These are phyloP conservation scores for Archaeoteleia sp. DNA, from an alignment of 2,888 invertebrate species.

Conservation along the genomic window DNA sequence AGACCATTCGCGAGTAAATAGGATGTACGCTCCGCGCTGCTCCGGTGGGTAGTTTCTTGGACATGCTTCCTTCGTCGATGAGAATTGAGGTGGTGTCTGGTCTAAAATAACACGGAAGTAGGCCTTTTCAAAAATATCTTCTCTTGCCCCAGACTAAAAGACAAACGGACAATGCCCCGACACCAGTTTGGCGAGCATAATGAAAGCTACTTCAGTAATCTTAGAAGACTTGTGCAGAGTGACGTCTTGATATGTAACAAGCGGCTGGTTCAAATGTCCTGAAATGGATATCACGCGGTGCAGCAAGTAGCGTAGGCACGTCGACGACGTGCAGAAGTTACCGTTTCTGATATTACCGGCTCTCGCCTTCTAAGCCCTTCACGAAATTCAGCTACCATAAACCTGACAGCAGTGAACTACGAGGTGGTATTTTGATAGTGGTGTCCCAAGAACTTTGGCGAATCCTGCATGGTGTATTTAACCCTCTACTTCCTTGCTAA, in stretches of 20 bases:
- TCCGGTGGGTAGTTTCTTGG: slow-evolving; percentile 11
- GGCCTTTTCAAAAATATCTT: too few species aligned
- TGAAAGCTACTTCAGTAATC: slow-evolving; percentile 65
- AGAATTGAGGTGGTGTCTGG: too few species aligned
- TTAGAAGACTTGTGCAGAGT: slow-evolving; percentile 63
- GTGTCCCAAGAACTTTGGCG: slow-evolving; percentile 52
- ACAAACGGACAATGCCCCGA: slow-evolving; percentile 13
- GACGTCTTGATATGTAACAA: slow-evolving; percentile 58
- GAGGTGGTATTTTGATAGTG: slow-evolving; percentile 55
- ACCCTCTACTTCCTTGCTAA: slow-evolving; percentile 48
- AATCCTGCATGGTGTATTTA: slow-evolving; percentile 51
- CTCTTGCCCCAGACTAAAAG: slow-evolving; percentile 9
- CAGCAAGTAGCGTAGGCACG: slow-evolving; percentile 56
- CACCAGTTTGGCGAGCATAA: slow-evolving; percentile 60
- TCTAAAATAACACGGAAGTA: too few species aligned
- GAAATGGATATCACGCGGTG: slow-evolving; percentile 67
- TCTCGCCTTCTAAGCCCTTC: slow-evolving; percentile 53
- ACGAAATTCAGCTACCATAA: slow-evolving; percentile 60
- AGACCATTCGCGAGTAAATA: slow-evolving; percentile 14
- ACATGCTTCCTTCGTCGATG: not conserved
- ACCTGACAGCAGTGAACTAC: slow-evolving; percentile 56
- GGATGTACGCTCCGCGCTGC: slow-evolving; percentile 57
- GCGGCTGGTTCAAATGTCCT: slow-evolving; percentile 67
- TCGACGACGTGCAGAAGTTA: slow-evolving; percentile 61
- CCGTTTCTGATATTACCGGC: slow-evolving; percentile 65